phyloP scores from a whole-genome alignment of 1,140 invertebrate species.

The Camponotus pennsylvanicus region DNA sequence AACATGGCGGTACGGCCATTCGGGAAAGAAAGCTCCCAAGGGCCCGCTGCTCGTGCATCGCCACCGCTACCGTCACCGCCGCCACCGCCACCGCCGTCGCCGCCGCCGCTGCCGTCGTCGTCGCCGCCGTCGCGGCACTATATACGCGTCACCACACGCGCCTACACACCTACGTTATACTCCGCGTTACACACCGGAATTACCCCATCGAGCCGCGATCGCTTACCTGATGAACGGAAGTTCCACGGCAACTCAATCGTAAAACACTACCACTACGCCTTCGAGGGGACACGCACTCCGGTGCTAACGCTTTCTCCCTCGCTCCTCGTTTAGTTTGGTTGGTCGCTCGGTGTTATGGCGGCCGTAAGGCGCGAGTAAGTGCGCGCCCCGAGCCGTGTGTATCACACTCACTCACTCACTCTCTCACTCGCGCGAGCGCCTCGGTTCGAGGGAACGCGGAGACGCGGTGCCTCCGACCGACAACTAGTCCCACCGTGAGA shows the following conservation, averaged over 20 bases:
- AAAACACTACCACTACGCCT: slow-evolving; percentile 82
- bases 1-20: slow-evolving; percentile 86
- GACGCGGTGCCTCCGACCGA: slow-evolving; percentile 63
- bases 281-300: slow-evolving; percentile 62
- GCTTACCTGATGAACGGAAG: slow-evolving; percentile 82
- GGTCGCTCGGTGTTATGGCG: slow-evolving; percentile 84
- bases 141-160: slow-evolving; percentile 61
- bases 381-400: slow-evolving; percentile 73
- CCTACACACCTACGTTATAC: slow-evolving; percentile 26
- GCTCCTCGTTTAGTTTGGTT: slow-evolving; percentile 78
- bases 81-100: slow-evolving; percentile 30
- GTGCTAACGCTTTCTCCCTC: slow-evolving; percentile 82
- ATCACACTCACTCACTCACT: slow-evolving; percentile 74
- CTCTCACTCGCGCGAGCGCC: slow-evolving; percentile 78
- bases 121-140: slow-evolving; percentile 35
- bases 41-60: slow-evolving; percentile 73
- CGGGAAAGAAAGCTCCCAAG: slow-evolving; percentile 85
- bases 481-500: slow-evolving; percentile 56
- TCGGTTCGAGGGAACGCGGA: slow-evolving; percentile 63
- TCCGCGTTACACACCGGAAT: background rate
- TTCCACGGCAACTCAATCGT: slow-evolving; percentile 73
- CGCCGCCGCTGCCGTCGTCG: slow-evolving; percentile 11
- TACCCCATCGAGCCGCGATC: slow-evolving; percentile 51
- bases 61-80: background rate
- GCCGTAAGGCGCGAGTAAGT: slow-evolving; percentile 76